Percentiles rank a stretch among this genome's conserved stretches.
These are phyloP conservation scores for Eupithecia pulchellata DNA, from an alignment of 2,888 invertebrate species.

Conservation along the genomic window DNA sequence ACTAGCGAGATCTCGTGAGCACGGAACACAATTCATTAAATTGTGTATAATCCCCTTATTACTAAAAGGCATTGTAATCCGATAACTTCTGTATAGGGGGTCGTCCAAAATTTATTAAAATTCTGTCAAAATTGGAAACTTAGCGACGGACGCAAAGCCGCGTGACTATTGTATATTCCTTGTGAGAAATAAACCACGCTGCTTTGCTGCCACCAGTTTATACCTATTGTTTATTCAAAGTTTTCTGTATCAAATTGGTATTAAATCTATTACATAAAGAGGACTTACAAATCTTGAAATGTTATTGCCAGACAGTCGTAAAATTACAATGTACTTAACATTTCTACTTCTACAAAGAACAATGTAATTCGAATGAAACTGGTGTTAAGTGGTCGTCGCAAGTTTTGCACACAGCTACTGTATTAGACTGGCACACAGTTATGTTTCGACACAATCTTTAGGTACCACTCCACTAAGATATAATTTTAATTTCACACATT, in stretches of 20 bases:
- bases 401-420: not conserved
- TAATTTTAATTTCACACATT: constrained; percentile 5
- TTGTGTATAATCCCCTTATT: constrained; percentile 69
- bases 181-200: not conserved
- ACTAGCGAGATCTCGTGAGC: constrained; percentile 85
- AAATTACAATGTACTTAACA: not conserved
- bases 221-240: not conserved
- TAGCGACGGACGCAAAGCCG: not conserved
- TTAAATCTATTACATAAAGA: constrained; percentile 6
- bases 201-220: not conserved
- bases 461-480: constrained; percentile 3
- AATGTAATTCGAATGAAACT: not conserved
- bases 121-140: constrained; percentile 40
- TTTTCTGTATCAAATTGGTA: not conserved
- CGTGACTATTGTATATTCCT: not conserved
- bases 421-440: not conserved
- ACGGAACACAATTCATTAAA: constrained; percentile 76
- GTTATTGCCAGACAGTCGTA: not conserved
- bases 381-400: not conserved
- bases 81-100: constrained; percentile 72
- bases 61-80: constrained; percentile 75
- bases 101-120: constrained; percentile 68
- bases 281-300: not conserved
- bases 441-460: not conserved
- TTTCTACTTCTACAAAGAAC: not conserved